Conservation (phyloP, 2,797 vertebrate genomes). For the Alectoris magna region DNA sequence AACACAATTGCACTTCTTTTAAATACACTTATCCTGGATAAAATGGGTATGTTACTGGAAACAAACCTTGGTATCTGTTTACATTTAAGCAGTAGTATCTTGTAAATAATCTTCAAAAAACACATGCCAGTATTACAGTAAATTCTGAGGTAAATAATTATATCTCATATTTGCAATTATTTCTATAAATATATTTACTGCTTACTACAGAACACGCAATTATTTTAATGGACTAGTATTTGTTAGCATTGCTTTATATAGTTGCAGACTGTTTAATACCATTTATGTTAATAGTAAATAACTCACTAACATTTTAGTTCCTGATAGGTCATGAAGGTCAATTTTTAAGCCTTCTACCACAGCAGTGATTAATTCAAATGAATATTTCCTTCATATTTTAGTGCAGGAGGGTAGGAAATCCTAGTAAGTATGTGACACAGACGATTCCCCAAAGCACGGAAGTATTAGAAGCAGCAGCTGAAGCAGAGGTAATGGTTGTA, state of each 20-base stretch:
- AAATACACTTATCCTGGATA: neutral
- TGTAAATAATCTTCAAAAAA: neutral
- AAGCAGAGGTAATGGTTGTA: slow-evolving; percentile 1
- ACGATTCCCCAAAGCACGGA: neutral
- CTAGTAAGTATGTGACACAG: neutral
- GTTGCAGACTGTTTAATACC: neutral
- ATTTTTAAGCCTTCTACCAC: slow-evolving; percentile 23
- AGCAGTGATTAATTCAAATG: neutral
- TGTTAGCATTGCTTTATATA: neutral
- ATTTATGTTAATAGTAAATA: neutral
- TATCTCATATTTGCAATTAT: neutral
- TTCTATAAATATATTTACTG: neutral
- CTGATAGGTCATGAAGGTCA: neutral
- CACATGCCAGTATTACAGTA: neutral
- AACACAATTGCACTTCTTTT: neutral
- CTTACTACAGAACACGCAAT: neutral
- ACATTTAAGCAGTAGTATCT: neutral
- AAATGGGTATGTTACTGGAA: neutral
- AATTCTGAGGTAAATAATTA: neutral
- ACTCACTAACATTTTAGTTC: neutral
- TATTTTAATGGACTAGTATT: neutral
- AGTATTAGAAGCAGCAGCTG: neutral
- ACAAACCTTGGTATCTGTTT: neutral
- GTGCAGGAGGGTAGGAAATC: neutral
- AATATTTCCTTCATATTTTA: neutral